Evolutionary conservation across 2,888 invertebrate species (phyloP).

Genomic region (Heliconius hortense): DNA sequence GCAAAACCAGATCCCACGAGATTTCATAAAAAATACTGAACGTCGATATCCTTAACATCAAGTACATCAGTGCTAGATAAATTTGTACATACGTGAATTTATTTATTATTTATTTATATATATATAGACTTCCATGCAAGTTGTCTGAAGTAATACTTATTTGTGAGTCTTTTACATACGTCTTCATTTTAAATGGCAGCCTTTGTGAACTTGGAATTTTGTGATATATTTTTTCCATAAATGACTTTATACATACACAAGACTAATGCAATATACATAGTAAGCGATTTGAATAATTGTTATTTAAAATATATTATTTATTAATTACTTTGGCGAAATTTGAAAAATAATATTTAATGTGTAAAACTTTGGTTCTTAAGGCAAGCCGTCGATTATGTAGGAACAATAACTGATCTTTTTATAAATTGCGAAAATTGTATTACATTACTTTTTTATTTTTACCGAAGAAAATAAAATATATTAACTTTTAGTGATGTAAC

Average conservation of each 20-base stretch:
- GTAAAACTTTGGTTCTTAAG: conserved; percentile 41
- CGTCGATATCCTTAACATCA: conserved; percentile 41
- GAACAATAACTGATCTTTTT: conserved; percentile 31
- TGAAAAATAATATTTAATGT: conserved; percentile 37
- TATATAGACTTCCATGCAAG: conserved; percentile 51
- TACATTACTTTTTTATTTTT: not conserved
- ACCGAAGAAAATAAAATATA: too few relatives aligned
- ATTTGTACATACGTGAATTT: conserved; percentile 60
- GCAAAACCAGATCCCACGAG: conserved; percentile 36
- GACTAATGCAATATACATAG: conserved; percentile 17
- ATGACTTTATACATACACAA: conserved; percentile 16
- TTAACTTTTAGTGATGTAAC: too few relatives aligned
- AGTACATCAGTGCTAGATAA: conserved; percentile 53
- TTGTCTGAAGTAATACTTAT: conserved; percentile 44
- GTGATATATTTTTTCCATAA: conserved; percentile 18
- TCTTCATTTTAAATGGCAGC: conserved; percentile 43
- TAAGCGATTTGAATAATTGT: conserved; percentile 27
- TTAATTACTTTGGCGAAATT: conserved; percentile 31
- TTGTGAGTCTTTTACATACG: conserved; percentile 33
- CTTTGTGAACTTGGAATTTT: conserved; percentile 34
- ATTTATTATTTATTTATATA: conserved; percentile 51
- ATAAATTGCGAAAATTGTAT: not conserved
- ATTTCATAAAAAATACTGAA: conserved; percentile 41
- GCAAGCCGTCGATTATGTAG: conserved; percentile 39
- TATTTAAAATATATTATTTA: conserved; percentile 35